Base-by-base conservation (phyloP, 37 sponge, comb jelly and placozoan genomes). In the Diacarnus erythraeanus region DNA sequence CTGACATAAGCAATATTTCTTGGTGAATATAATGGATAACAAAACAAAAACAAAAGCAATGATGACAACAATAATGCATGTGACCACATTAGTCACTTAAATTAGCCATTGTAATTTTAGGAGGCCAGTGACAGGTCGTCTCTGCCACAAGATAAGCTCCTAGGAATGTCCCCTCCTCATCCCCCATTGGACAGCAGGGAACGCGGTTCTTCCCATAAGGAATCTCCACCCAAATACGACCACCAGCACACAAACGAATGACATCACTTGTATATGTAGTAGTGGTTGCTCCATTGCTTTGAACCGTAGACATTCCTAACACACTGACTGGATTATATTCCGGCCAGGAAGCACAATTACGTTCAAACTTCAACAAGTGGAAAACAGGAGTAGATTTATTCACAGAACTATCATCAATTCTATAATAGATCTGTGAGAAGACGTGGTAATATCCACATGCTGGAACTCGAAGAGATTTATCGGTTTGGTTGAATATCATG, bases 371-470 rank as follows among this genome's bases (percentile, higher is more conserved):
- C 57, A 79, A 22, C 30, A 35, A 37, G 26, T 79, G 80, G 57
- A 40, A 69, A 67, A 79, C 80, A 15, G 70, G 22, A 22, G 8
- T 31, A 25, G 68, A 35, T 0, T n/a, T 59, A 1, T 21, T 12
- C 18, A 34, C n/a, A 12, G 80, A 57, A 3, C 6, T 21, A 5
- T 23, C 43, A 37, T 77, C 27, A 1, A 80, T 69, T 21, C 22
- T 22, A 40, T 36, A 72, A 35, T 57, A 69, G 18, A 84, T 59
- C 59, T 84, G 84, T 31, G 77, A 75, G 42, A 31, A 84, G 20
- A 85, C 38, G 39, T 71, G 34, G 65, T 85, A 85, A 78, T 85
- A 85, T 6, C 86, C 86, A 64, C 86, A 78, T 3, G 36, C 40
- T 3, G 86, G 86, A 3, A 85, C 86, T 20, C 66, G 31, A 38